Base-by-base conservation (phyloP, 2,797 vertebrate genomes). In the Leuciscus waleckii region DNA sequence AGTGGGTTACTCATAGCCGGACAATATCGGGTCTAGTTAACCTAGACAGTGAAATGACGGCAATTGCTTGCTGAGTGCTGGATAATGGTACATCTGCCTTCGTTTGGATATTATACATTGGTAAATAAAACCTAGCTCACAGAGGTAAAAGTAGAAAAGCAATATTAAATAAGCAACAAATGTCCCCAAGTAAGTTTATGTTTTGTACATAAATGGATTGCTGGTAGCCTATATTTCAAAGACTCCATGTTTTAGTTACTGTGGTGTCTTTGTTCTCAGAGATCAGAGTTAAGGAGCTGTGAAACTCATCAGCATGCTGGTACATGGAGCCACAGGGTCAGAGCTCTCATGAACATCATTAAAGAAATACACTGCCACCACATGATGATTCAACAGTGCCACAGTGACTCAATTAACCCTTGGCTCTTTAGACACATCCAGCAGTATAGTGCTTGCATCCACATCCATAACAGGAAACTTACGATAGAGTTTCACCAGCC, bases 381-480 rank as follows among this genome's bases (percentile, higher is more conserved):
- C 61, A 76, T 77, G 73, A 77, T 76, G 82, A 83, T 83, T 77
- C 23, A 73, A 82, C 69, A 46, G 43, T 46, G 58, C 35, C 29
- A 67, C 79, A 81, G 79, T 73, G 63, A 85, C 84, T 89, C 81
- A 81, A 77, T 87, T 89, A 81, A 81, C 56, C 56, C 49, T 67
- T 46, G 54, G 46, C 76, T 69, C 23, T 73, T 54, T 37, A 79
- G 63, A 63, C 21, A 35, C 43, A 39, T 56, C 16, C 32, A 84
- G 23, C 23, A 68, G 32, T 58, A 21, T 80, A 82, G 54, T 17
- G 63, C 21, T 68, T 49, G 63, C 19, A 23, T 70, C 13, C 41
- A 35, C 16, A 19, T 79, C 58, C 63, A 68, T 5, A 3, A n/a
- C 1, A 46, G 37, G 21, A 79, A 79, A 83, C 56, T 67, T 13